phyloP scores from a whole-genome alignment of 2,888 invertebrate species.

The Rotaria sp. region DNA sequence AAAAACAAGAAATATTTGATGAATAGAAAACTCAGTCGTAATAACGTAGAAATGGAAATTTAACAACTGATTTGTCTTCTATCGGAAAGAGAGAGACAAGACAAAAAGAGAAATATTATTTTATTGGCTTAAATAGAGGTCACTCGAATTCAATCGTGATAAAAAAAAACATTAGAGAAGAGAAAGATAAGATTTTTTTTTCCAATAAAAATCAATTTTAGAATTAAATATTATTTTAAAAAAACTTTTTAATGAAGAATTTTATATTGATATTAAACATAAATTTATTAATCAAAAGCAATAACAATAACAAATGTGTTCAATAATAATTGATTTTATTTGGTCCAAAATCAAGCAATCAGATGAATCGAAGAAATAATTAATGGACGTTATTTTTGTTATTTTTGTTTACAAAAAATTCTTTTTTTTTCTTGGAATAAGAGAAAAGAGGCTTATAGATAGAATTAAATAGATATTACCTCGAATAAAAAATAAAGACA shows the following conservation, averaged over 20 bases:
- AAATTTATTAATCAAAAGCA: too few relatives aligned
- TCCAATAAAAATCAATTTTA: not conserved
- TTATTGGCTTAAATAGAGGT: not conserved
- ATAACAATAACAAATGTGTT: too few relatives aligned
- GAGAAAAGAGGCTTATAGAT: not conserved
- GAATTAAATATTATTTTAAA: not conserved
- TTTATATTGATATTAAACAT: too few relatives aligned
- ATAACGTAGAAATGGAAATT: not conserved
- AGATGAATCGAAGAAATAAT: not conserved
- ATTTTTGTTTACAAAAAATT: not conserved
- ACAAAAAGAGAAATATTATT: constrained; percentile 22
- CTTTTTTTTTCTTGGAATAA: not conserved
- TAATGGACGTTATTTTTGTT: not conserved
- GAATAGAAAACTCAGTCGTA: not conserved
- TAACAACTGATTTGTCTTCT: constrained; percentile 24
- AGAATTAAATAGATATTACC: not conserved
- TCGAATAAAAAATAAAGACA: too few relatives aligned
- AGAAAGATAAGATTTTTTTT: not conserved
- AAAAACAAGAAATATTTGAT: not conserved
- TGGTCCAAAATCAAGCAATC: not conserved
- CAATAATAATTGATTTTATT: not conserved
- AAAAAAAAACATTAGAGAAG: not conserved
- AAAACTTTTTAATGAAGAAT: not conserved
- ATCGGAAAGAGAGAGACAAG: constrained; percentile 14
- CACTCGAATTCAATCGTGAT: not conserved